Base-by-base conservation (phyloP, 2,888 invertebrate species). In the Nomada lathburiana region DNA sequence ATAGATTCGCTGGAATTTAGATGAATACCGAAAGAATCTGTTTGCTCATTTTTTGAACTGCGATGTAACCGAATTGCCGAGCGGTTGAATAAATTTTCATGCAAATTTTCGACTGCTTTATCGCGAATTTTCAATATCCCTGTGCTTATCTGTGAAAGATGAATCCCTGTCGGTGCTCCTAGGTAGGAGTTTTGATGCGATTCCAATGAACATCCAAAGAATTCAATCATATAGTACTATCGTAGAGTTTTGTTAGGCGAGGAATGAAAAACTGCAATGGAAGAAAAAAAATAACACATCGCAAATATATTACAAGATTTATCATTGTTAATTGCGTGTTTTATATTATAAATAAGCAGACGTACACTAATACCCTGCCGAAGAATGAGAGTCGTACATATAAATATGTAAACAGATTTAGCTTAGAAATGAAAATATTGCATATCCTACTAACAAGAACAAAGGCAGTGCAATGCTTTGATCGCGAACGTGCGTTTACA, bases 201-300 rank as follows among this genome's bases (percentile, higher is more conserved):
- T 75, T 53, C 20, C 20, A 20, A 60, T 44, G 69, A 62, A 53
- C 53, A 18, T 62, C 10, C 16, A 44, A 53, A 18, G 18, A 55
- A 60, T 55, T 20, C 20, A 47, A n/a, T n/a, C 63, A 47, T 47
- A 63, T 9, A 11, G n/a, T n/a, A n/a, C 55, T n/a, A 5, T 23
- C 11, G 20, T 59, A 18, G 23, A 36, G 42, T 44, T 62, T 42
- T 69, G n/a, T 42, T 26, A 26, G 26, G 16, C 1, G 1, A 29
- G 2, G n/a, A 63, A 23, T 18, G 11, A 29, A 57, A 18, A 20
- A 18, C 1, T n/a, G n/a, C 26, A 11, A 9, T 29, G 3, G 4
- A 23, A 60, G 60, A n/a, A 29, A 36, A 36, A 23, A 57, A 57
- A 57, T 23, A 57, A 10, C 2, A 11, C 23, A 57, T 13, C 26